Percentiles rank a stretch among this genome's conserved stretches.
Conservation (phyloP, 1,140 invertebrate species). For the Ganaspis sp. region DNA sequence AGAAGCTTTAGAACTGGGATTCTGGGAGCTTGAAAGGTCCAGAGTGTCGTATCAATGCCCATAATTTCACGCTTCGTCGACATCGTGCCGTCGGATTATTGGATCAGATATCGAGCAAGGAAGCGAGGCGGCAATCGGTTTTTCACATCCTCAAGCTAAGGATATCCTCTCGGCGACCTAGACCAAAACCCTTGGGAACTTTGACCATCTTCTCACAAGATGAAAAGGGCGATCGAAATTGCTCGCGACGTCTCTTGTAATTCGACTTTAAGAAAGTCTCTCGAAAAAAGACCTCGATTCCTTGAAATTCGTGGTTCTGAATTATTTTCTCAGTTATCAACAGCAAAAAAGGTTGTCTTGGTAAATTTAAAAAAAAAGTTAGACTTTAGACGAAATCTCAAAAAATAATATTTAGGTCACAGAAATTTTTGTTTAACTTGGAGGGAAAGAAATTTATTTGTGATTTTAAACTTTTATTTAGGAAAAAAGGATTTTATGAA, state of each 20-base stretch:
- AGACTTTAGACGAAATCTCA: too few relatives aligned
- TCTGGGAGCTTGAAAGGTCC: slow-evolving; percentile 50
- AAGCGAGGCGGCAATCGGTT: slow-evolving; percentile 52
- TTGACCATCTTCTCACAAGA: slow-evolving; percentile 40
- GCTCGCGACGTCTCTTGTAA: slow-evolving; percentile 32
- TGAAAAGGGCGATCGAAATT: slow-evolving; percentile 59
- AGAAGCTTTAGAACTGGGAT: slow-evolving; percentile 8
- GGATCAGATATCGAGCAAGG: slow-evolving; percentile 65
- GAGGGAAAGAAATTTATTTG: neutral
- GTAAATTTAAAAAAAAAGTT: too few relatives aligned
- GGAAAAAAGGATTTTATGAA: too few relatives aligned
- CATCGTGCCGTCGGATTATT: slow-evolving; percentile 69
- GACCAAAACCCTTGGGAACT: slow-evolving; percentile 35
- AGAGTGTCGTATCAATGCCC: slow-evolving; percentile 65
- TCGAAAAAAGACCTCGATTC: too few relatives aligned
- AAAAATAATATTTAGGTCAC: too few relatives aligned
- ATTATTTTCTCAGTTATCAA: too few relatives aligned
- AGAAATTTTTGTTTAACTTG: slow-evolving; percentile 34
- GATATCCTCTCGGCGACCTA: neutral
- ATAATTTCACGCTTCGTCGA: slow-evolving; percentile 71
- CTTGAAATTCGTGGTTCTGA: too few relatives aligned
- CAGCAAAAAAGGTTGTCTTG: too few relatives aligned
- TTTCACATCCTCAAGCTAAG: neutral
- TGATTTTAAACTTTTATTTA: too few relatives aligned
- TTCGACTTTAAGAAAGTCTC: neutral